Evolutionary conservation across 2,888 invertebrate species (phyloP), one percentile per base, ranked within the genome.

Genomic region (Autographa gamma): DNA sequence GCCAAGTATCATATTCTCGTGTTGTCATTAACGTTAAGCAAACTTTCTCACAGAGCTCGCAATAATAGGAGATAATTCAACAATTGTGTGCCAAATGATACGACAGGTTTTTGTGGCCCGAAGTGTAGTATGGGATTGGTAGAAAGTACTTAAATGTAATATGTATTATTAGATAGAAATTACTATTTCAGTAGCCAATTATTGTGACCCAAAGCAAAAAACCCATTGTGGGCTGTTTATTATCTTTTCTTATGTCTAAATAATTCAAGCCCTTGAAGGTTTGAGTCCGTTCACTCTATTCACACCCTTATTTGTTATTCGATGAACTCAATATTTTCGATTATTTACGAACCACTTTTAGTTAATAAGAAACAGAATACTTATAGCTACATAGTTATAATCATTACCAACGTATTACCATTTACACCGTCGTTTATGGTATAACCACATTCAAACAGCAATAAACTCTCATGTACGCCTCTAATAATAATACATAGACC

Each of bases 101-200:
- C 77, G 77, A 79, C 83, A 78, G 59, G 54, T 84, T 87, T 87
- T 75, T 79, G 66, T 78, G 76, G 65, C 70, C 60, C 61, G 56
- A 64, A 68, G 77, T 84, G 79, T 84, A 76, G 70, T 63, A 71
- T 73, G 77, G 77, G 82, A 81, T 69, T 69, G 60, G 64, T 85
- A 84, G 89, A 89, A 89, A 89, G 86, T 87, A 52, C 54, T 63
- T 25, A 73, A 71, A 73, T 73, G 69, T 77, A 76, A 74, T 79
- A 71, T 41, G 63, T 73, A 73, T 80, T 77, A 79, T 79, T 80
- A 80, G 14, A 60, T 60, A 62, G 41, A 73, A 72, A 76, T 78
- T 67, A 72, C 74, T 73, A 65, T 43, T 66, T 41, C 58, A 61
- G 60, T 71, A 65, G 60, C 41, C 66, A 69, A 14, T 32, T 69